Base-by-base conservation (phyloP, 1,140 invertebrate species). In the Drosophila parvula region DNA sequence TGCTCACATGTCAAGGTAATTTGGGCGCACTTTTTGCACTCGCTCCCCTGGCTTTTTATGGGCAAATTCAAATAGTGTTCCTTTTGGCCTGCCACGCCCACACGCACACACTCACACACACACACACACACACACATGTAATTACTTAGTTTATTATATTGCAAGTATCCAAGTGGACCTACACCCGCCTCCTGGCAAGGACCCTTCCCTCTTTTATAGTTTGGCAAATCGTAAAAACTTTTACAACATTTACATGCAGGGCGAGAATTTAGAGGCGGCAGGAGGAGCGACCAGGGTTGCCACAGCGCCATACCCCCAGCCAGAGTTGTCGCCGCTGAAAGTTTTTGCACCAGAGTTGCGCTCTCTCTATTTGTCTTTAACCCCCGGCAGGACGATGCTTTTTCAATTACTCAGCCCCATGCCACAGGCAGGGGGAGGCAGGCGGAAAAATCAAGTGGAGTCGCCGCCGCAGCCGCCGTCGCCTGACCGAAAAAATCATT, bases 101-200 rank as follows among this genome's bases (percentile, higher is more conserved):
- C 64, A 44, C 75, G 55, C 47, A 48, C 14, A 50, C 43, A 45
- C 22, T 22, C 22, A n/a, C 30, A 32, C 45, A 50, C 43, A 22
- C 43, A 61, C 44, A 58, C 43, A 48, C 30, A 48, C 48, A 64
- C 77, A 80, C 58, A 78, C 55, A 76, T 88, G 79, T 86, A 86
- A 86, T 86, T 86, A 86, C 83, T 88, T 86, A 83, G 83, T 86
- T 86, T 86, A 86, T 86, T 86, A 86, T 86, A 86, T 88, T 88
- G 83, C 78, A 82, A 86, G 82, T 86, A 78, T 79, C 74, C 34
- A 57, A 53, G 47, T 59, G 62, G 73, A 60, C 45, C 12, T 7
- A 9, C 18, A 28, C 12, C 30, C 14, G 10, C 9, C 16, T 6
- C 1, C 16, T 16, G 8, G 9, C 51, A 16, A 16, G 22, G 30